Percentiles rank a stretch among this genome's conserved stretches.
These are phyloP conservation scores for Pterophyllum scalare DNA, from an alignment of 2,113 vertebrate genomes.

Conservation along the genomic window DNA sequence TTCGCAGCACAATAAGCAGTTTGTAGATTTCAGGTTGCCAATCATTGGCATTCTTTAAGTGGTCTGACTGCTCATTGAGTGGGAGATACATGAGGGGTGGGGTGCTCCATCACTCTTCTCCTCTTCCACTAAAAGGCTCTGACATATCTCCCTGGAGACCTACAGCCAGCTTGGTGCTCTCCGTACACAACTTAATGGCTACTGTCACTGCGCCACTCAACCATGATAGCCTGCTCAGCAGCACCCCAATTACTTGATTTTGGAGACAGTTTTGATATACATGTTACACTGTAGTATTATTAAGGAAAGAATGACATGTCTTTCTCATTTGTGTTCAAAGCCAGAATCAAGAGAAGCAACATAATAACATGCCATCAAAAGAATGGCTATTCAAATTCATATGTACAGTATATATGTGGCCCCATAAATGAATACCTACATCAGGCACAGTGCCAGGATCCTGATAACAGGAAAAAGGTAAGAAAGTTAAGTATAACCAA, in stretches of 20 bases:
- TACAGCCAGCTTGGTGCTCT: slow-evolving; percentile 66
- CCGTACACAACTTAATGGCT: slow-evolving; percentile 77
- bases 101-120: slow-evolving; percentile 71
- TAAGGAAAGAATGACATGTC: not conserved
- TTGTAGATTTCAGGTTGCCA: slow-evolving; percentile 71
- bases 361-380: not conserved
- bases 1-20: slow-evolving; percentile 71
- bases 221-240: slow-evolving; percentile 62
- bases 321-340: slow-evolving; percentile 17
- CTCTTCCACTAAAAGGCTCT: slow-evolving; percentile 76
- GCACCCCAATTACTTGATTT: slow-evolving; percentile 71
- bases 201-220: slow-evolving; percentile 75
- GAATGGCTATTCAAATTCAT: not conserved
- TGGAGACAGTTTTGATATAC: slow-evolving; percentile 51
- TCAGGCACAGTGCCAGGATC: too few species aligned
- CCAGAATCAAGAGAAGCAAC: not conserved
- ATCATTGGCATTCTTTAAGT: slow-evolving; percentile 72
- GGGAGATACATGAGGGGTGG: slow-evolving; percentile 67
- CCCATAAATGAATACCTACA: too few species aligned
- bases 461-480: too few species aligned
- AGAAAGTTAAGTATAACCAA: too few species aligned
- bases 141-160: slow-evolving; percentile 75
- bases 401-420: too few species aligned
- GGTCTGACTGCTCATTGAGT: slow-evolving; percentile 63
- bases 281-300: slow-evolving; percentile 25